These are phyloP conservation scores for Cervus canadensis DNA, from an alignment of 2,113 vertebrate species.

Conservation along the genomic window DNA sequence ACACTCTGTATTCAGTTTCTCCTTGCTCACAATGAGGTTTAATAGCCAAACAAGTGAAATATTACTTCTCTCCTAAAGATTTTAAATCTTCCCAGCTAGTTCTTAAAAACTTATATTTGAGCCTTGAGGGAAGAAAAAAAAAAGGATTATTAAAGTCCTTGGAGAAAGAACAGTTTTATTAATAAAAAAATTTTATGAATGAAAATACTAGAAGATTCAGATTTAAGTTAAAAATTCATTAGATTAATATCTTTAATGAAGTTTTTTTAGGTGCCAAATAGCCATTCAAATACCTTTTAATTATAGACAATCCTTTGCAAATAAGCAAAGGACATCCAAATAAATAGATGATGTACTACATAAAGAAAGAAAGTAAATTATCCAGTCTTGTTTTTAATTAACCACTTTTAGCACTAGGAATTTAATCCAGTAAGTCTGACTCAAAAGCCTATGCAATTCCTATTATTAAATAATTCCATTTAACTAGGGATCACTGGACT, in stretches of 20 bases:
- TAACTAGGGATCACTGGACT: not conserved
- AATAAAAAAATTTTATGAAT: not conserved
- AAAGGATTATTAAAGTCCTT: not conserved
- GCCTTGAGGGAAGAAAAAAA: not conserved
- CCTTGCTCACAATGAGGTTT: not conserved
- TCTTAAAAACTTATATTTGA: constrained; percentile 18
- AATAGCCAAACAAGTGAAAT: constrained; percentile 40
- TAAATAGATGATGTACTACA: not conserved
- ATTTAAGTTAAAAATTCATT: constrained; percentile 17
- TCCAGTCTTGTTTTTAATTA: constrained; percentile 1
- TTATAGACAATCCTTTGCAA: not conserved
- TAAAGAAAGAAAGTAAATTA: not conserved
- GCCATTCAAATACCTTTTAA: constrained; percentile 12
- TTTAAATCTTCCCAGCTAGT: constrained; percentile 46
- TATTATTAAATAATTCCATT: not conserved
- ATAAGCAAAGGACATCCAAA: constrained; percentile 30
- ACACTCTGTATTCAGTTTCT: constrained; percentile 33
- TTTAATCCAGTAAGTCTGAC: not conserved
- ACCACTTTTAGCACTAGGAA: constrained; percentile 3
- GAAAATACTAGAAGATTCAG: not conserved
- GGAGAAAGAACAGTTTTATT: not conserved
- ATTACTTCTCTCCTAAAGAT: constrained; percentile 17
- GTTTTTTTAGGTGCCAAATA: constrained; percentile 21
- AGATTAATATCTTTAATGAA: not conserved
- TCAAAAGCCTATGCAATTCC: not conserved